phyloP scores from a whole-genome alignment of 2,888 invertebrate species.

The Cephus rjabovi region DNA sequence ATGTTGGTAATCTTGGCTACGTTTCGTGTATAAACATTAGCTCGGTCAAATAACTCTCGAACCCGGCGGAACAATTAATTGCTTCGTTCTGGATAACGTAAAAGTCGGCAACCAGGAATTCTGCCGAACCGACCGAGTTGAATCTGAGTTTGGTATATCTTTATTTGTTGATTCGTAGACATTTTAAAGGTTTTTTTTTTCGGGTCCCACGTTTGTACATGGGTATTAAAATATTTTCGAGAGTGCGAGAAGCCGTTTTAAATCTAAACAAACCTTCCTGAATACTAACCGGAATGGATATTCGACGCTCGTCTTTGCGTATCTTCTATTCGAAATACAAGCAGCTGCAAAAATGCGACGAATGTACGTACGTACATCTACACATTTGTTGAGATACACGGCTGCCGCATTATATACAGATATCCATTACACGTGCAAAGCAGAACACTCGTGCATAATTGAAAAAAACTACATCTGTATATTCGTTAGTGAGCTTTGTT shows the following conservation, averaged over 20 bases:
- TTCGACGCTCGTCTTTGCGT: neutral
- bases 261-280: neutral
- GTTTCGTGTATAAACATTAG: neutral
- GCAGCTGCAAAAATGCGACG: neutral
- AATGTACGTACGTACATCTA: neutral
- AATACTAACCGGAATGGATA: neutral
- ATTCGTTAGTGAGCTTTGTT: constrained; percentile 1
- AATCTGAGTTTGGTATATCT: neutral
- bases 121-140: neutral
- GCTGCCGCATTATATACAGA: neutral
- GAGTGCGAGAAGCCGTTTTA: neutral
- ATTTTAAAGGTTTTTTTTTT: neutral
- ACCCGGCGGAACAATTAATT: neutral
- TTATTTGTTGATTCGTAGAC: neutral
- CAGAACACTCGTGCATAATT: neutral
- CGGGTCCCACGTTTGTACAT: neutral
- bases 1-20: neutral
- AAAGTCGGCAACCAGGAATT: neutral
- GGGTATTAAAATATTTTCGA: neutral
- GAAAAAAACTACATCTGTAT: neutral
- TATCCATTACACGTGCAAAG: neutral
- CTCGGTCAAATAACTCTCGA: neutral
- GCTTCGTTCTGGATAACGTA: neutral
- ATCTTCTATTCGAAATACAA: neutral
- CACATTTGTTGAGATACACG: neutral